These are phyloP conservation scores for Maniola hyperantus DNA, from an alignment of 2,888 invertebrate genomes.

Conservation along the genomic window DNA sequence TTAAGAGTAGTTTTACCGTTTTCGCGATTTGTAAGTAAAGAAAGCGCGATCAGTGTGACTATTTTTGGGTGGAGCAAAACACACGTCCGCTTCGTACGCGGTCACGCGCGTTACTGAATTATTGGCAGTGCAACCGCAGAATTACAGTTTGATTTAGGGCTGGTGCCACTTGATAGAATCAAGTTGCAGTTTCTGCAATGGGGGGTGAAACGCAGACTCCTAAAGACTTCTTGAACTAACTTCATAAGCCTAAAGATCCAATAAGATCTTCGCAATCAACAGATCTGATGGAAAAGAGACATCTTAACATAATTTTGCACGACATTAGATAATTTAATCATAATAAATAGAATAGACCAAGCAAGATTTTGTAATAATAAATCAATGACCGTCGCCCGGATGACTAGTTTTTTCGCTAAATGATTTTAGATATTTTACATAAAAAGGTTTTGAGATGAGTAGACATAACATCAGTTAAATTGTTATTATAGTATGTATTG, in stretches of 20 bases:
- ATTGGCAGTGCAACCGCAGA: constrained; percentile 61
- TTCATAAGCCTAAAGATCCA: no score
- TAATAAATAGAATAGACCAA: no score
- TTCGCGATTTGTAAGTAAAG: constrained; percentile 29
- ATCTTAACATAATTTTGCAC: no score
- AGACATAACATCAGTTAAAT: neutral
- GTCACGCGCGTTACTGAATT: constrained; percentile 76
- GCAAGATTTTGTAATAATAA: no score
- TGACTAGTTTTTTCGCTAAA: neutral
- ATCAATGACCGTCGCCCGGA: no score
- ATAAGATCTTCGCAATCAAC: no score
- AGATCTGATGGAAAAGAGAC: no score
- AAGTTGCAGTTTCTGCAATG: constrained; percentile 9
- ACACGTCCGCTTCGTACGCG: constrained; percentile 59
- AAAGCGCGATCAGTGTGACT: constrained; percentile 16
- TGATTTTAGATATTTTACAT: neutral
- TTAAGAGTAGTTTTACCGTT: constrained; percentile 24
- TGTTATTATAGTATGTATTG: neutral
- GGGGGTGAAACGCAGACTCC: constrained; percentile 7
- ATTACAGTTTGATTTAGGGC: constrained; percentile 48
- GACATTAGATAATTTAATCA: no score
- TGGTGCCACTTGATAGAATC: constrained; percentile 22
- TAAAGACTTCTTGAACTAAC: no score
- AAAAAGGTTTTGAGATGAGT: neutral
- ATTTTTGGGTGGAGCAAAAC: constrained; percentile 31